Conservation (phyloP, 2,888 invertebrate species). For the Noctua janthe region DNA sequence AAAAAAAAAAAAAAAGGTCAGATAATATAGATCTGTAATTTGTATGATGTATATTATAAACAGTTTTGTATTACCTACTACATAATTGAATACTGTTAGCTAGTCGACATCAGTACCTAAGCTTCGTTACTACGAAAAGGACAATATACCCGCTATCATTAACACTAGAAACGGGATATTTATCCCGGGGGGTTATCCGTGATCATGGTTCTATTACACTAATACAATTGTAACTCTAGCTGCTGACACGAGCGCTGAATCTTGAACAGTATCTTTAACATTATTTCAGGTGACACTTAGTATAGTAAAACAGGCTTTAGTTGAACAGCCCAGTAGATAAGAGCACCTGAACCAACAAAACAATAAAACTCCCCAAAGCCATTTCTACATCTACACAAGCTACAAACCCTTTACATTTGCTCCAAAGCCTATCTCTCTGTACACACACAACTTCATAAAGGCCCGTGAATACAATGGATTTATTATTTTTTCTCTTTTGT, state of each 20-base stretch:
- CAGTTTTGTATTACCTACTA: background rate
- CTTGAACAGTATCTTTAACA: background rate
- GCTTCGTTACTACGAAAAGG: background rate
- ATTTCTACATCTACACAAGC: conserved; percentile 1
- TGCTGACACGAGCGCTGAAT: background rate
- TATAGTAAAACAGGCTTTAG: background rate
- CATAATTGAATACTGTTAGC: background rate
- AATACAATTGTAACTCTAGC: background rate
- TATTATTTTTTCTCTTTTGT: conserved; percentile 81
- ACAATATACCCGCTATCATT: background rate
- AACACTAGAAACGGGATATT: too few relatives aligned
- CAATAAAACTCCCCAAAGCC: conserved; percentile 1
- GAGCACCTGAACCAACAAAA: background rate
- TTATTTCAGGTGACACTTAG: background rate
- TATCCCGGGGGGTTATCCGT: too few relatives aligned
- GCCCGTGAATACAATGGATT: conserved; percentile 56
- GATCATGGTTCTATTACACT: background rate
- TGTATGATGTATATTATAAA: background rate
- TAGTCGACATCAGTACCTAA: too few relatives aligned
- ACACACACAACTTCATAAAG: conserved; percentile 59
- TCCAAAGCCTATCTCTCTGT: conserved; percentile 44
- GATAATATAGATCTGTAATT: too few relatives aligned
- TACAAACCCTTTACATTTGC: conserved; percentile 26
- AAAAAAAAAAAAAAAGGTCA: too few relatives aligned
- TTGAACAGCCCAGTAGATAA: background rate